Base-by-base conservation (phyloP, 2,888 invertebrate genomes). In the Ormyrus rosae region DNA sequence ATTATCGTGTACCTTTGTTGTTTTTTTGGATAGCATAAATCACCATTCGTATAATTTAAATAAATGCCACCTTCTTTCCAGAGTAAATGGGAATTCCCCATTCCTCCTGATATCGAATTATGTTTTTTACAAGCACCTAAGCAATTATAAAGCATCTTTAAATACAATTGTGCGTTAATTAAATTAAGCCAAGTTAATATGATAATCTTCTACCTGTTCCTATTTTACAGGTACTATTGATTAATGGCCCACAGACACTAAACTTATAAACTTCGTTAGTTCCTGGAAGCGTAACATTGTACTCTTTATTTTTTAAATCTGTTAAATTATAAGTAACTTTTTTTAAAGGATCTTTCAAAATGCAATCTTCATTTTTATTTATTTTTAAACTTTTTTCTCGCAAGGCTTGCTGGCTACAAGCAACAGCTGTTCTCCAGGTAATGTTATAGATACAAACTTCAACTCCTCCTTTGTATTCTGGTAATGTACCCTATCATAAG, bases 41-140 rank as follows among this genome's bases (percentile, higher is more conserved):
- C 85, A 45, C 90, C 90, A 70, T 88, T 81, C 1, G 89, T 89
- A 56, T 90, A 90, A 85, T 89, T 89, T 9, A 90, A 84, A 80
- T 89, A 90, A 0, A 88, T 88, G 5, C 89, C 88, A 69, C 84
- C 86, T 71, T 85, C 84, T 65, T 85, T 85, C 89, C 89, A 90
- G 51, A 85, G 83, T 50, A 90, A 83, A 70, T 87, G 85, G 19
- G 86, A 70, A 68, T 89, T 89, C 19, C 83, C 85, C 60, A 81
- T 83, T 51, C 90, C 90, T 76, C 86, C 84, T 8, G 88, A 88
- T 55, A 76, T 83, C 51, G 70, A 72, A 53, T 82, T 84, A 51
- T 84, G 81, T 0, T 63, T 76, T 55, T 83, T 83, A 53, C 90
- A 90, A 72, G 85, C 82, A 69, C 89, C 90, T 90, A 68, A 50